Percentiles rank a stretch among this genome's conserved stretches.
These are phyloP conservation scores for Masticophis lateralis DNA, from an alignment of 2,797 vertebrate species.

Conservation along the genomic window DNA sequence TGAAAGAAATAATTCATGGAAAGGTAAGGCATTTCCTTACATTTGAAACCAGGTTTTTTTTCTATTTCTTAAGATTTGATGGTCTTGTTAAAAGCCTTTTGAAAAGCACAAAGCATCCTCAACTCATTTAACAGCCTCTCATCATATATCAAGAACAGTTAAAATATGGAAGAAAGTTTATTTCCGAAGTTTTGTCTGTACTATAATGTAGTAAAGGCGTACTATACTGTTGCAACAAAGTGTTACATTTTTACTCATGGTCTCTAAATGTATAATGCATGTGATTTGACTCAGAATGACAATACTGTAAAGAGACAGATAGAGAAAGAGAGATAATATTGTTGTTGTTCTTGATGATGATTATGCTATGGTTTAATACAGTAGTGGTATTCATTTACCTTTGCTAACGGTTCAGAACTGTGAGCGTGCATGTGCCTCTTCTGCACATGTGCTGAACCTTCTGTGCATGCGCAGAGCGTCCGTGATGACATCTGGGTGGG, in stretches of 20 bases:
- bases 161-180: background rate
- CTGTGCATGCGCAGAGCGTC: too few species aligned
- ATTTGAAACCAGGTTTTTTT: background rate
- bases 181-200: background rate
- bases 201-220: background rate
- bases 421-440: too few species aligned
- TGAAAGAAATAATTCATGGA: slow-evolving; percentile 45
- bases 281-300: background rate
- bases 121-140: background rate
- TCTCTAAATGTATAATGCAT: background rate
- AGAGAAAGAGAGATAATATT: background rate
- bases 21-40: slow-evolving; percentile 9
- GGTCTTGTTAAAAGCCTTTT: slow-evolving; percentile 7
- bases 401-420: too few species aligned
- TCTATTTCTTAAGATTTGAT: background rate
- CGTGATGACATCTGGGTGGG: too few species aligned
- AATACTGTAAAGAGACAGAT: background rate
- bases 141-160: background rate
- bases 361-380: background rate
- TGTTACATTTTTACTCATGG: background rate
- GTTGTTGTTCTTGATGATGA: background rate
- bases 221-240: background rate
- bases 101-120: background rate
- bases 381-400: too few species aligned
- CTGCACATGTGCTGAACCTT: too few species aligned